Evolutionary conservation across 2,113 vertebrate species (phyloP).

Genomic region (Lucifuga dentata): DNA sequence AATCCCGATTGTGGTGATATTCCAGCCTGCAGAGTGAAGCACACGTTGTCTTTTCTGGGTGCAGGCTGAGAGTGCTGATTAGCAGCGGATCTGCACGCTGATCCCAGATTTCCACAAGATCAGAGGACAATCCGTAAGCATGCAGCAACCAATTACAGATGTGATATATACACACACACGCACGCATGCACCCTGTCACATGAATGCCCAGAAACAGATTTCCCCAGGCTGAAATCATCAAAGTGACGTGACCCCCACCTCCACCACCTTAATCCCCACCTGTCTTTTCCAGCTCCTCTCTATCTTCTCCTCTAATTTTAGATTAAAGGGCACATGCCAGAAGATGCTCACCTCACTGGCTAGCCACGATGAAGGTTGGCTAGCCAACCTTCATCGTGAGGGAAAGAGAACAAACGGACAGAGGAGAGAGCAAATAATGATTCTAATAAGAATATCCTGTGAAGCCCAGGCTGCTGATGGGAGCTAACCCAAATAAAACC

Average conservation of each 20-base stretch:
- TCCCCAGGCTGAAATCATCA: conserved; percentile 55
- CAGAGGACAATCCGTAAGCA: conserved; percentile 59
- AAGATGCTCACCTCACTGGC: conserved; percentile 53
- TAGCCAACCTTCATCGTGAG: too few relatives aligned
- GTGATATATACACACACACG: conserved; percentile 32
- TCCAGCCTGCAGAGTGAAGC: conserved; percentile 52
- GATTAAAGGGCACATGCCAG: conserved; percentile 67
- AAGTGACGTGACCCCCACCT: conserved; percentile 24
- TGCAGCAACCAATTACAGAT: conserved; percentile 74
- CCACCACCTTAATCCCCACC: background rate
- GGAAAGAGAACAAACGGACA: conserved; percentile 31
- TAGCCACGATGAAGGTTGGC: too few relatives aligned
- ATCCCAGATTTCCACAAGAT: conserved; percentile 79
- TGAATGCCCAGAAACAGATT: conserved; percentile 44
- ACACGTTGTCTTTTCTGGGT: conserved; percentile 52
- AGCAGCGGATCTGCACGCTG: conserved; percentile 71
- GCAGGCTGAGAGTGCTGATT: conserved; percentile 61
- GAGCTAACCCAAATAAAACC: conserved; percentile 52
- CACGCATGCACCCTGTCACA: conserved; percentile 18
- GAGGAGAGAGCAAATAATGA: conserved; percentile 48
- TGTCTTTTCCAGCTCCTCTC: background rate
- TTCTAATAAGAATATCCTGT: conserved; percentile 41
- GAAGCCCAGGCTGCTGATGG: conserved; percentile 25
- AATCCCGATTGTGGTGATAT: conserved; percentile 54
- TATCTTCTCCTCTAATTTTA: conserved; percentile 37